A percentile compares a stretch with the other conserved stretches of the same genome.
Evolutionary conservation across 2,797 vertebrate genomes (phyloP).

Genomic region (Natrix natrix): DNA sequence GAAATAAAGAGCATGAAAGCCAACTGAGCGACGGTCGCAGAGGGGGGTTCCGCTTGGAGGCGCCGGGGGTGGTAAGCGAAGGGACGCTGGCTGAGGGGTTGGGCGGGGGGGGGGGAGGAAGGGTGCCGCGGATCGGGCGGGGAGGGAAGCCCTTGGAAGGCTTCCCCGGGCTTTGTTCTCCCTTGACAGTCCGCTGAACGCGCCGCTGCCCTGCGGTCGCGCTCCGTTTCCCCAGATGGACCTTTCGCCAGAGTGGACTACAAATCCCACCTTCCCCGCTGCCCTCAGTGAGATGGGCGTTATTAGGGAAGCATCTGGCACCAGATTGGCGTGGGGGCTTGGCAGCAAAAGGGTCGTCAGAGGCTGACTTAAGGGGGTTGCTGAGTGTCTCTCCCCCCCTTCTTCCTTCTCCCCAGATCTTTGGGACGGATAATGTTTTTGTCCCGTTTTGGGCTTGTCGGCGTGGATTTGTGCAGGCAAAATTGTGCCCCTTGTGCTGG

Average conservation of each 20-base stretch:
- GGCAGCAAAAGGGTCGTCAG: background rate
- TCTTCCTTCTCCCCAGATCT: background rate
- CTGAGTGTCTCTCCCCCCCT: too few species aligned
- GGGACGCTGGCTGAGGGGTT: background rate
- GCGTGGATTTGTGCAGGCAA: background rate
- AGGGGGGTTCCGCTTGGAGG: background rate
- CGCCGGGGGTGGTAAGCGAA: constrained; percentile 7
- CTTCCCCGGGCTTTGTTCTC: background rate
- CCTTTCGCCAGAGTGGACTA: background rate
- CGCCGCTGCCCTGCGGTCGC: background rate
- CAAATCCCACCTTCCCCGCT: background rate
- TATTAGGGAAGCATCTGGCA: background rate
- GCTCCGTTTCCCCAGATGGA: background rate
- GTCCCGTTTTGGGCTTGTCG: background rate
- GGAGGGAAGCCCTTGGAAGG: background rate
- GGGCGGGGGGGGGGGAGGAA: too few species aligned
- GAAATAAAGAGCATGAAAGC: constrained; percentile 9
- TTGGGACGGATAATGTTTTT: too few species aligned
- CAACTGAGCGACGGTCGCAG: background rate
- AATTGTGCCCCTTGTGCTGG: background rate
- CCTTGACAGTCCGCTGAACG: background rate
- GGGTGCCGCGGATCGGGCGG: background rate
- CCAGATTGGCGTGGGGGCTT: background rate
- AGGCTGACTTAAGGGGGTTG: too few species aligned
- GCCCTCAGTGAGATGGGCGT: background rate